These are phyloP conservation scores for Alectura lathami DNA, from an alignment of 2,113 vertebrate species.

Conservation along the genomic window DNA sequence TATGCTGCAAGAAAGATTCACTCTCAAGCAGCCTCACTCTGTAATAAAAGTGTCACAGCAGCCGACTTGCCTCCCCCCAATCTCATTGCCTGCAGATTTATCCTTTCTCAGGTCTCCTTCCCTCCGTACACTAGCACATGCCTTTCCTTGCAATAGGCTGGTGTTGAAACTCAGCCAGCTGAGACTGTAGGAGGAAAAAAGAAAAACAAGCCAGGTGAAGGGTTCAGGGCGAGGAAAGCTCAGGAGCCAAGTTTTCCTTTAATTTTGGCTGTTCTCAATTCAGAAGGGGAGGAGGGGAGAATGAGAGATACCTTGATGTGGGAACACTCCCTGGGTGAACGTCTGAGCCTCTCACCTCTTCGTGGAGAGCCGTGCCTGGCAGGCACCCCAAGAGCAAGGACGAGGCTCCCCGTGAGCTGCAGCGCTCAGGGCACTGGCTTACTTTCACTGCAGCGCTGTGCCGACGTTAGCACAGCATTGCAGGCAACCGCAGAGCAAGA, in stretches of 20 bases:
- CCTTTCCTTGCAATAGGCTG: constrained; percentile 25
- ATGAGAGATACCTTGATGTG: not conserved
- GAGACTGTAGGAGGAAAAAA: not conserved
- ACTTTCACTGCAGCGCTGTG: not conserved
- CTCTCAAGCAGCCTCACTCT: constrained; percentile 45
- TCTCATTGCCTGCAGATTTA: constrained; percentile 36
- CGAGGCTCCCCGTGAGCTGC: fast-evolving
- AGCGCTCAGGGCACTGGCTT: not conserved
- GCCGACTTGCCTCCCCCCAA: not conserved
- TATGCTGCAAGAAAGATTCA: constrained; percentile 13
- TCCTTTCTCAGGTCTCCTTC: constrained; percentile 35
- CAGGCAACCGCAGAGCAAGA: not conserved
- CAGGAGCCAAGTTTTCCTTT: not conserved
- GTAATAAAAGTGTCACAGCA: constrained; percentile 49
- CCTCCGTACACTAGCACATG: not conserved
- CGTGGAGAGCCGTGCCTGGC: not conserved
- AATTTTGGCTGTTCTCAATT: not conserved
- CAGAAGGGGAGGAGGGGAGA: not conserved
- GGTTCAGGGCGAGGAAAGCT: not conserved
- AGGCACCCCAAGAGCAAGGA: not conserved
- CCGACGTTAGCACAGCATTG: not conserved
- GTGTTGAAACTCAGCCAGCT: not conserved
- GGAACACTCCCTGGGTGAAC: not conserved
- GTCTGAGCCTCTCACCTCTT: not conserved
- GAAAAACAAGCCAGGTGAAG: not conserved